A percentile compares a stretch with the other conserved stretches of the same genome.
Evolutionary conservation across 2,888 invertebrate genomes (phyloP).

Genomic region (Microplitis manilae): DNA sequence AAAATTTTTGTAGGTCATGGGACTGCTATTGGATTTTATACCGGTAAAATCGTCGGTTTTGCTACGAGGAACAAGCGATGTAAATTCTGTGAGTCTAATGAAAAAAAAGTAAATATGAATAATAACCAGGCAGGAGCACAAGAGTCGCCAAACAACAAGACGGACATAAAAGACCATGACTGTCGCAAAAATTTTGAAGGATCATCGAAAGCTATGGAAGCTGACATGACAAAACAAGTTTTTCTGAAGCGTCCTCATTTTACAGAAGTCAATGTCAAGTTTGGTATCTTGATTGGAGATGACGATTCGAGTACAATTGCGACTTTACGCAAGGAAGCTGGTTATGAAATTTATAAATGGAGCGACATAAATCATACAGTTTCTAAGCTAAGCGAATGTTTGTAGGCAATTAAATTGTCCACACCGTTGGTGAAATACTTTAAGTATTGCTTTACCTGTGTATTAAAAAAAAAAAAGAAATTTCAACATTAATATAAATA

Average conservation of each 20-base stretch:
- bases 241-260: constrained; percentile 26
- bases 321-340: constrained; percentile 35
- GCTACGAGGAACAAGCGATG: constrained; percentile 38
- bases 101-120: constrained; percentile 3
- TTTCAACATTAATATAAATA: too few relatives aligned
- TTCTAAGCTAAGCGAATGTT: constrained; percentile 41
- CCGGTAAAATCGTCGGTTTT: constrained; percentile 35
- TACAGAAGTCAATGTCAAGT: constrained; percentile 38
- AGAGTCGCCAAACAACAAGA: constrained; percentile 4
- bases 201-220: constrained; percentile 50
- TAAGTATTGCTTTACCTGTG: constrained; percentile 44
- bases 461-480: constrained; percentile 35
- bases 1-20: constrained; percentile 28
- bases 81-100: constrained; percentile 21
- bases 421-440: constrained; percentile 40
- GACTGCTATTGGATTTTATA: constrained; percentile 37
- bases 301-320: constrained; percentile 48
- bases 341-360: constrained; percentile 36
- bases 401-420: constrained; percentile 42
- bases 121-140: constrained; percentile 4
- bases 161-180: constrained; percentile 42
- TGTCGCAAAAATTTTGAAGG: constrained; percentile 46
- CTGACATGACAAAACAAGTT: constrained; percentile 35
- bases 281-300: constrained; percentile 46
- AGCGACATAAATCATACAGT: constrained; percentile 43